Percentiles rank a stretch among this genome's conserved stretches.
phyloP scores from a whole-genome alignment of 2,113 vertebrate species.

The Syngnathus floridae region DNA sequence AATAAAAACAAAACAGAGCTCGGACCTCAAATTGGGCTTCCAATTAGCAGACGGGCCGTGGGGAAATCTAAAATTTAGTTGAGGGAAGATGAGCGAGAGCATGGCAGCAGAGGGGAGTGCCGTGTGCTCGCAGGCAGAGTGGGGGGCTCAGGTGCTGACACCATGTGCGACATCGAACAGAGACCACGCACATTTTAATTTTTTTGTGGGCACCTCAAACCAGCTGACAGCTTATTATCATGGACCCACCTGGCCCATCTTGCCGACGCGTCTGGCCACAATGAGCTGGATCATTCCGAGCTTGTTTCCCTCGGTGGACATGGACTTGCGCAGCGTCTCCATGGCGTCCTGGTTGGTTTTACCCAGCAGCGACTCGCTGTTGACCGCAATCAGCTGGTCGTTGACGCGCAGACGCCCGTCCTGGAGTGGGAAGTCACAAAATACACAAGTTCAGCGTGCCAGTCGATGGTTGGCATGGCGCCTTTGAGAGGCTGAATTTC shows the following conservation, averaged over 20 bases:
- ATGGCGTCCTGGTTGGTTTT: slow-evolving; percentile 98
- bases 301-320: slow-evolving; percentile 95
- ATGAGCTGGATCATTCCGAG: slow-evolving; percentile 97
- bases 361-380: slow-evolving; percentile 88
- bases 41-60: slow-evolving; percentile 60
- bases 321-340: slow-evolving; percentile 92
- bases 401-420: slow-evolving; percentile 91
- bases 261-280: slow-evolving; percentile 81
- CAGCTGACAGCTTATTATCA: not conserved
- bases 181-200: too few relatives aligned
- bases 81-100: slow-evolving; percentile 52
- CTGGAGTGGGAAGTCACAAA: slow-evolving; percentile 51
- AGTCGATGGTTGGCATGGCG: too few relatives aligned
- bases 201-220: not conserved
- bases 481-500: too few relatives aligned
- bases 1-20: slow-evolving; percentile 42
- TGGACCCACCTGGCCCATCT: slow-evolving; percentile 78
- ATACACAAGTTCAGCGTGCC: not conserved
- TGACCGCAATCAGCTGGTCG: slow-evolving; percentile 93
- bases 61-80: slow-evolving; percentile 68
- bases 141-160: slow-evolving; percentile 28
- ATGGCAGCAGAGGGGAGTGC: slow-evolving; percentile 35
- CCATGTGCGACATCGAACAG: too few relatives aligned
- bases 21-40: slow-evolving; percentile 55
- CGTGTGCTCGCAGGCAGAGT: not conserved